Percentiles rank a stretch among this genome's conserved stretches.
These are phyloP conservation scores for Melanchra persicariae DNA, from an alignment of 2,888 invertebrate species.

Conservation along the genomic window DNA sequence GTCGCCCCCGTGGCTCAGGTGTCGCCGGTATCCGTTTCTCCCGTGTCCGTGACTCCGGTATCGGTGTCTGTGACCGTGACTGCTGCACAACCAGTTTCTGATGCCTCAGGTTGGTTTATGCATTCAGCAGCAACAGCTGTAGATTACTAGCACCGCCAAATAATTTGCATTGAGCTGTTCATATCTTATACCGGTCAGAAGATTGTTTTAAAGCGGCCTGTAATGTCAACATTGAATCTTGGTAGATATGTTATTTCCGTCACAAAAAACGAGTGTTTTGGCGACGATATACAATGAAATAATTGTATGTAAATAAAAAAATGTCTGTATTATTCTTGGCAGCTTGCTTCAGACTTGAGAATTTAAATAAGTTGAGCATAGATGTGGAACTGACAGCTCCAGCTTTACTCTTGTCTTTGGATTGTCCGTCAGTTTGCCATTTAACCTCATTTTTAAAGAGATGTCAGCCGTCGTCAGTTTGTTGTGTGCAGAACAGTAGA, in stretches of 20 bases:
- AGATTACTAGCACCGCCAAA: conserved; percentile 10
- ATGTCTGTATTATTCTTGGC: conserved; percentile 52
- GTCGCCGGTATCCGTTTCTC: conserved; percentile 69
- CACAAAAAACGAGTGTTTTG: conserved; percentile 53
- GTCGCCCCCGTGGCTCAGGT: conserved; percentile 67
- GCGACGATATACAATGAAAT: conserved; percentile 49
- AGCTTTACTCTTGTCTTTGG: conserved; percentile 26
- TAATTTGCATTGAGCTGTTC: conserved; percentile 21
- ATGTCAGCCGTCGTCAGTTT: not conserved
- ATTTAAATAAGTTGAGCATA: conserved; percentile 14
- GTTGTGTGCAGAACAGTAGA: not conserved
- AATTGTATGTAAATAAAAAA: conserved; percentile 55
- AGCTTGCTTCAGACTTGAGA: conserved; percentile 9
- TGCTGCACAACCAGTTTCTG: conserved; percentile 70
- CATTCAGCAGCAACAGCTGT: conserved; percentile 18
- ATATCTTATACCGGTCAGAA: conserved; percentile 10
- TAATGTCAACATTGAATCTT: conserved; percentile 64
- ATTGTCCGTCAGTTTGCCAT: conserved; percentile 16
- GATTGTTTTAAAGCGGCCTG: conserved; percentile 37
- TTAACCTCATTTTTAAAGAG: conserved; percentile 7
- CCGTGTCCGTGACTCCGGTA: conserved; percentile 72
- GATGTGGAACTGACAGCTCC: conserved; percentile 19
- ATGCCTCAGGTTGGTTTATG: conserved; percentile 76
- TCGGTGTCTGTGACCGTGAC: conserved; percentile 68
- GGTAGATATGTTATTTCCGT: conserved; percentile 49